Percentiles rank a stretch among this genome's conserved stretches.
Conservation (phyloP, 2,797 vertebrate genomes). For the Aselliscus stoliczkanus region DNA sequence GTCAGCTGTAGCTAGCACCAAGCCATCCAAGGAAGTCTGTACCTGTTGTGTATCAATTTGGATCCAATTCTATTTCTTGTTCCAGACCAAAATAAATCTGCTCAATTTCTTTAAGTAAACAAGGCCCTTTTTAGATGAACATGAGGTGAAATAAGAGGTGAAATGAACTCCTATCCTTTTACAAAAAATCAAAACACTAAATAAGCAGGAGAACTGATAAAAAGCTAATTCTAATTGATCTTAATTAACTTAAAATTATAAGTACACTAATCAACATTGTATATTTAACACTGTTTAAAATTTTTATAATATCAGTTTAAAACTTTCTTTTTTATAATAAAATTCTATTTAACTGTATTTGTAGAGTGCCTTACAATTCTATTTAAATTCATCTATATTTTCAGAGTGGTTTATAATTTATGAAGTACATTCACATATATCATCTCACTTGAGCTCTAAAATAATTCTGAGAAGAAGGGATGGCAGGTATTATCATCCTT, state of each 20-base stretch:
- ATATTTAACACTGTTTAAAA: conserved; percentile 19
- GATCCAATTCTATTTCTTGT: not conserved
- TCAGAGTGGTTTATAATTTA: conserved; percentile 15
- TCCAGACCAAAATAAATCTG: not conserved
- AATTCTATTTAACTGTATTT: conserved; percentile 15
- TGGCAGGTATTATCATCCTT: not conserved
- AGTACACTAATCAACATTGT: not conserved
- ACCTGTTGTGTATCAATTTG: not conserved
- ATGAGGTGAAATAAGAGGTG: not conserved
- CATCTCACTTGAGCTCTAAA: conserved; percentile 13
- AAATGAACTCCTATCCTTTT: not conserved
- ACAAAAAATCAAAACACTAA: conserved; percentile 13
- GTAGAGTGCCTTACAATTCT: not conserved
- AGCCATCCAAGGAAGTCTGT: not conserved
- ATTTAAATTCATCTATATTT: conserved; percentile 22
- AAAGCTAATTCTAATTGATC: not conserved
- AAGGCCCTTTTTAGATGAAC: not conserved
- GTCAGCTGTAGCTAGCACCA: not conserved
- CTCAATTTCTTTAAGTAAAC: not conserved
- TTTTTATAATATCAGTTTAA: not conserved
- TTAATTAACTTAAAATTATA: not conserved
- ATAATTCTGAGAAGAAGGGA: conserved; percentile 33
- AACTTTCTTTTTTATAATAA: conserved; percentile 31
- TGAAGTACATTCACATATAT: not conserved
- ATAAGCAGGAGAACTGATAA: not conserved